Conservation (phyloP, 2,888 invertebrate species). For the Lasioglossum zephyrum region DNA sequence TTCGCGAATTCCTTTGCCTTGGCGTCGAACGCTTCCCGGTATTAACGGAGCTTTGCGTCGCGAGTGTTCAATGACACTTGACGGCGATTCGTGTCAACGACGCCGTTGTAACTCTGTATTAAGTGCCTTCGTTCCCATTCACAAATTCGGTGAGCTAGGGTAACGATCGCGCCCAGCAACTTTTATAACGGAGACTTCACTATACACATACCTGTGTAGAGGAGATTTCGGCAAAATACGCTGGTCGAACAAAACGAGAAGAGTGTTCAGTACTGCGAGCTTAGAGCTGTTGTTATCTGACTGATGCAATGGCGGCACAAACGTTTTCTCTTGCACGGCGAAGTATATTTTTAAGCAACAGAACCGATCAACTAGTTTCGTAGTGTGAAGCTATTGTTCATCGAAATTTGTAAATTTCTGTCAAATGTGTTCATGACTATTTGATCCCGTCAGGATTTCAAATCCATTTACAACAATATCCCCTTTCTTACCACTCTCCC, state of each 20-base stretch:
- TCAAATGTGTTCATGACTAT: too few species aligned
- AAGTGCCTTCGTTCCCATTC: constrained; percentile 43
- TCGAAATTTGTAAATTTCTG: background rate
- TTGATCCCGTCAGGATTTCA: too few species aligned
- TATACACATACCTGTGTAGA: background rate
- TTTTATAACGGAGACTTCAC: background rate
- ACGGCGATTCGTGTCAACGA: constrained; percentile 60
- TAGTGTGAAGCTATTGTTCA: background rate
- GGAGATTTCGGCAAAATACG: background rate
- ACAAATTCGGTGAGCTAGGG: constrained; percentile 43
- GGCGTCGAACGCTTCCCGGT: constrained; percentile 33
- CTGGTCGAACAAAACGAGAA: background rate
- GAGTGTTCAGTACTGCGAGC: background rate
- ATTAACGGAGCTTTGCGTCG: constrained; percentile 45
- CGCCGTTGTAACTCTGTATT: constrained; percentile 55
- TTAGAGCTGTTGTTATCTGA: background rate
- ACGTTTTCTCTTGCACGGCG: background rate
- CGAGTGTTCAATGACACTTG: constrained; percentile 55
- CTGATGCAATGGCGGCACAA: background rate
- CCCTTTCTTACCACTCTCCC: too few species aligned
- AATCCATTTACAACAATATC: too few species aligned
- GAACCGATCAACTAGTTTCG: background rate
- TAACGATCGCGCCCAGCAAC: constrained; percentile 33
- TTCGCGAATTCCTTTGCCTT: constrained; percentile 10
- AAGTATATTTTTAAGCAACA: background rate